Base-by-base conservation (phyloP, 2,888 invertebrate species). In the Polyploca ridens region DNA sequence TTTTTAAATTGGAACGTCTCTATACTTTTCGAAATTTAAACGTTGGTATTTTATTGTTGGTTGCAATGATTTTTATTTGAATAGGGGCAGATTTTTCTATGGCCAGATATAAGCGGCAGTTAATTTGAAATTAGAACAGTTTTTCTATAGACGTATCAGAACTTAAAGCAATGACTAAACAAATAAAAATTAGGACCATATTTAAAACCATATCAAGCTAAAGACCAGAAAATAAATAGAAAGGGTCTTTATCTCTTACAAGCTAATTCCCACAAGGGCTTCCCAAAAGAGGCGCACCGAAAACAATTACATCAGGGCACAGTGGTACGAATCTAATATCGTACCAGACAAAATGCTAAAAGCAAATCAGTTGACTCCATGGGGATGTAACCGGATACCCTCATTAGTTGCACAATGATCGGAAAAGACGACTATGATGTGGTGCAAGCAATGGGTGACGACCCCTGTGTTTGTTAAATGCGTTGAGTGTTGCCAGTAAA, bases 381-480 rank as follows among this genome's bases (percentile, higher is more conserved):
- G 64, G 80, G 86, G 89, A 81, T 59, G 90, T 78, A 86, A 90
- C 85, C 73, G 70, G 89, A 90, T 89, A 88, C 79, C 72, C 84
- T 89, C 89, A 88, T 90, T 90, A 87, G 79, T 77, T 69, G 81
- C 72, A 75, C 79, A 85, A 85, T 84, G 81, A 80, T 77, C 78
- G 78, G 73, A 2, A 76, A 78, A 76, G 80, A 81, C 78, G 73
- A 72, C 77, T 69, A 63, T 68, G 64, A 64, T 69, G 66, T 72
- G 70, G 65, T 64, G 59, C 62, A 64, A 64, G 66, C 67, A 54
- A 54, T 54, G 54, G 54, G 54, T 54, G 54, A n/a, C 8, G n/a
- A 35, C 35, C 35, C 35, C 35, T 35, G 6, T 6, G 35, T 35
- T 35, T 35, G 35, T 35, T 7, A 7, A 35, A 35, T 35, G 6